Evolutionary conservation across 2,888 invertebrate genomes (phyloP).

Genomic region (Andrena haemorrhoa): DNA sequence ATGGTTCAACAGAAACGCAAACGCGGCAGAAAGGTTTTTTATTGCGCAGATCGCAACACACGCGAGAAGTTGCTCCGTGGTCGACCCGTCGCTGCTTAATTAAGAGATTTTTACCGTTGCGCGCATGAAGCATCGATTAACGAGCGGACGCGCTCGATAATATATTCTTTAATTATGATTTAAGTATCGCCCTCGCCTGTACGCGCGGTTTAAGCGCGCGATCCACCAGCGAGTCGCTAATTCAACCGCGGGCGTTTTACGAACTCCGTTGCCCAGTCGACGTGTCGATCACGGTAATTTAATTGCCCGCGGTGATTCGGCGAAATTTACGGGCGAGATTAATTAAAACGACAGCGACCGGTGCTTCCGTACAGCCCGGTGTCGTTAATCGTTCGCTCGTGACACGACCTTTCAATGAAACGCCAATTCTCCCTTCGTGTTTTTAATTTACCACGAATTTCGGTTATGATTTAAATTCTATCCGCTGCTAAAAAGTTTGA

Average conservation of each 20-base stretch:
- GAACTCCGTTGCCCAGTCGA: neutral
- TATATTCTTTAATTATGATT: conserved; percentile 59
- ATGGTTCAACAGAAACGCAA: no score
- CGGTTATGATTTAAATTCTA: no score
- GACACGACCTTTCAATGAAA: no score
- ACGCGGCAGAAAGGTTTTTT: no score
- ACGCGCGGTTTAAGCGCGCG: neutral
- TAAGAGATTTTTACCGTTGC: conserved; percentile 46
- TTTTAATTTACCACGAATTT: no score
- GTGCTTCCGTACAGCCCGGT: neutral
- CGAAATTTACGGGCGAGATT: conserved; percentile 18
- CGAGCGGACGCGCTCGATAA: neutral
- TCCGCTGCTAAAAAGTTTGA: no score
- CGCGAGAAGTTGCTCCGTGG: conserved; percentile 31
- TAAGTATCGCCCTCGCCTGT: conserved; percentile 41
- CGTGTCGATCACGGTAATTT: conserved; percentile 32
- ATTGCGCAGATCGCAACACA: no score
- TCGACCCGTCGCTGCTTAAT: conserved; percentile 43
- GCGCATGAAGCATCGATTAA: conserved; percentile 18
- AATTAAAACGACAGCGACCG: conserved; percentile 20
- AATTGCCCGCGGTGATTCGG: conserved; percentile 28
- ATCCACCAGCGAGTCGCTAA: conserved; percentile 6
- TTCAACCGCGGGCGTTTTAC: conserved; percentile 29
- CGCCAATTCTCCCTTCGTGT: no score
- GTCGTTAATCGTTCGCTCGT: conserved; percentile 6